Base-by-base conservation (phyloP, 2,797 vertebrate genomes). In the Anguilla obscura region DNA sequence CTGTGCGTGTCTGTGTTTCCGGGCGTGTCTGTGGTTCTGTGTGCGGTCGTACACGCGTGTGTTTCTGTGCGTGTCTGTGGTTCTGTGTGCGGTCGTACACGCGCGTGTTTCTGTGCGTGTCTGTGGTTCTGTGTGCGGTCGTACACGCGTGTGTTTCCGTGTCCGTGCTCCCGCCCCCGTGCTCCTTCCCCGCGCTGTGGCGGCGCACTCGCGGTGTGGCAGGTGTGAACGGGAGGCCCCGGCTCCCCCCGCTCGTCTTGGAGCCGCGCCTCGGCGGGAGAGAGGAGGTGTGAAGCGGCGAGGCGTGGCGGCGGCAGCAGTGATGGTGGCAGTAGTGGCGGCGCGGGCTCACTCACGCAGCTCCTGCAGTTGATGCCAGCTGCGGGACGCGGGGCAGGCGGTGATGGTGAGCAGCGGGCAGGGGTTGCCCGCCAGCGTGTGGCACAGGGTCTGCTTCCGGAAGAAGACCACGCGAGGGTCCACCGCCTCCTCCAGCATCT, bases 391-490 rank as follows among this genome's bases (percentile, higher is more conserved):
- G 0, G 98, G 98, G 92, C 94, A 95, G 86, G 97, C 98, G 0
- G 97, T 98, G 94, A 99, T 94, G 12, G 98, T 99, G 91, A 99
- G 94, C 91, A 99, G 0, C 0, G 98, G 98, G 91, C 97, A 99
- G 0, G 91, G 27, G 87, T 99, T 99, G 85, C 97, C 98, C 80
- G 96, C 96, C 40, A 99, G 91, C 0, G 96, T 97, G 52, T 93
- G 90, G 87, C 97, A 98, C 86, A 99, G 95, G 0, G 86, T 92
- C 87, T 97, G 96, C 87, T 96, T 95, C 86, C 91, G 95, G 94
- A 98, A 98, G 92, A 97, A 99, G 86, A 98, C 89, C 90, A 94
- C 94, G 87, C 89, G 90, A 0, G 92, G 93, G 90, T 98, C 95
- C 87, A 97, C 90, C 0, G 90, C 96, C 48, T 91, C 92, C 90